Evolutionary conservation across 2,888 invertebrate species (phyloP).

Genomic region (Meloe dianella): DNA sequence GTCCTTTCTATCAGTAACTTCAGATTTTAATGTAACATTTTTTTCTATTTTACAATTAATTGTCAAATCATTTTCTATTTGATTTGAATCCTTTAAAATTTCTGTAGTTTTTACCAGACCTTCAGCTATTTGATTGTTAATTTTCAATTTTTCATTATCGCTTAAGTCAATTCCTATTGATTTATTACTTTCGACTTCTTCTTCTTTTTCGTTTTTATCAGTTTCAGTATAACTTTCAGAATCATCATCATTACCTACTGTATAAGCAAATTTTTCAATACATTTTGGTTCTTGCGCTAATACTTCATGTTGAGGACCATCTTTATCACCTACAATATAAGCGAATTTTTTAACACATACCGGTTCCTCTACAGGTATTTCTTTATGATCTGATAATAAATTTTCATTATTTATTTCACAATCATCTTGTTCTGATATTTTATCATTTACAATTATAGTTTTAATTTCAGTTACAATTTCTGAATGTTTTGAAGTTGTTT

Average conservation of each 20-base stretch:
- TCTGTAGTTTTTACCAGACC: not conserved
- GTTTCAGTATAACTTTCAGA: not conserved
- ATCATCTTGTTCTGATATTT: not conserved
- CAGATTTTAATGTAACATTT: not conserved
- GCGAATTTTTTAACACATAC: constrained; percentile 25
- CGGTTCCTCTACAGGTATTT: constrained; percentile 21
- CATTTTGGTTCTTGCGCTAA: constrained; percentile 30
- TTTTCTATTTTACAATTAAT: not conserved
- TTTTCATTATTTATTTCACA: not conserved
- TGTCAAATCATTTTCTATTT: not conserved
- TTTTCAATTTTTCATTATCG: not conserved
- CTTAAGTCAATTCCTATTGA: not conserved
- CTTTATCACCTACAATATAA: constrained; percentile 19
- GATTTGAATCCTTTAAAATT: not conserved
- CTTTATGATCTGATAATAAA: constrained; percentile 7
- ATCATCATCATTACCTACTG: constrained; percentile 31
- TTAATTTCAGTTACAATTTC: not conserved
- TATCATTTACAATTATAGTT: not conserved
- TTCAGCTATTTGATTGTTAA: not conserved
- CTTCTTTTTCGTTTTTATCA: too few species aligned
- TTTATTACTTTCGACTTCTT: constrained; percentile 2
- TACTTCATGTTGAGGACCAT: not conserved
- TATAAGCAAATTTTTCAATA: constrained; percentile 40
- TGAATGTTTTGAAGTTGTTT: too few species aligned
- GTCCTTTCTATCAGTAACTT: not conserved